phyloP scores from a whole-genome alignment of 2,113 vertebrate genomes.

The Orcinus orca region DNA sequence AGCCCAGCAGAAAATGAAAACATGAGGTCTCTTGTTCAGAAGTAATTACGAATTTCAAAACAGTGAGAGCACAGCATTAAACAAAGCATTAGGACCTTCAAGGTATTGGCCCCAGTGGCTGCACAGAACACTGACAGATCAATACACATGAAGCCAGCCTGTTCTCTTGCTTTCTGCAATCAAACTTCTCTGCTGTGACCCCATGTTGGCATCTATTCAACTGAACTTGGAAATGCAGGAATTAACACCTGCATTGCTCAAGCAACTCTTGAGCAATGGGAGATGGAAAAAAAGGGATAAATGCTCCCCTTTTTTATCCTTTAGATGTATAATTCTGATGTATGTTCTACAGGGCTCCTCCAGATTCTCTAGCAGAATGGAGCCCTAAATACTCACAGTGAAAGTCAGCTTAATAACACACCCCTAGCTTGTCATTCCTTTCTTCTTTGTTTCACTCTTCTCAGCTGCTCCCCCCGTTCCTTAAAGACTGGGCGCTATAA shows the following conservation, averaged over 20 bases:
- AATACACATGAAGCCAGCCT: not conserved
- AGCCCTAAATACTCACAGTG: not conserved
- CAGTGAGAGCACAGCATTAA: not conserved
- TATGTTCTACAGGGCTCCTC: not conserved
- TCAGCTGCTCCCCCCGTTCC: not conserved
- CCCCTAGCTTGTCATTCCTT: not conserved
- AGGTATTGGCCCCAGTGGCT: not conserved
- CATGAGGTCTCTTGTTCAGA: not conserved
- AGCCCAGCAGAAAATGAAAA: not conserved
- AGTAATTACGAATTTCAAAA: slow-evolving; percentile 2
- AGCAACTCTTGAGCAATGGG: not conserved
- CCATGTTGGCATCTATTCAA: not conserved
- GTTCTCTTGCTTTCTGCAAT: not conserved
- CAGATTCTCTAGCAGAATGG: not conserved
- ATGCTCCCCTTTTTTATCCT: not conserved
- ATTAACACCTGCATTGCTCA: not conserved
- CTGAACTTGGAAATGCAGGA: not conserved
- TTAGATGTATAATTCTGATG: not conserved
- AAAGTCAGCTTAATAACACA: not conserved
- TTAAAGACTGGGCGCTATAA: no score
- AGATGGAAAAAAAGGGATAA: not conserved
- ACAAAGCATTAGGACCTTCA: not conserved
- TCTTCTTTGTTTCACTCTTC: not conserved
- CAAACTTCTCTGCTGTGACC: not conserved
- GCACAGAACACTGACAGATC: not conserved